Evolutionary conservation across 2,113 vertebrate species (phyloP), one percentile per base, ranked within the genome.

Genomic region (Grammomys dolichurus): DNA sequence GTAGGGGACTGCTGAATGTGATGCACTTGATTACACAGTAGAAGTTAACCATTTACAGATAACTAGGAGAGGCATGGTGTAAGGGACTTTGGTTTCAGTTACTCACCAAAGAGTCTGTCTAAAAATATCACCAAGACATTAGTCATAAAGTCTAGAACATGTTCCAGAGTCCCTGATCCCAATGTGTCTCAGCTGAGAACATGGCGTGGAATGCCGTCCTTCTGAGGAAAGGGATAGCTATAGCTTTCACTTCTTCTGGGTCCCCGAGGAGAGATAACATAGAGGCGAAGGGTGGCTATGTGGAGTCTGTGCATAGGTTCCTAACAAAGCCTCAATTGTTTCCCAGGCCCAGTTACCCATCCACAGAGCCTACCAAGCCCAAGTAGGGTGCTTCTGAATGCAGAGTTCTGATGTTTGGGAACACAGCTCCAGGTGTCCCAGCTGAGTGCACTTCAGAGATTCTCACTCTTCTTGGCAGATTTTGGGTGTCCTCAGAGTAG

Each of bases 311-410:
- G 16, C 17, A 58, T 4, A 72, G 43, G 75, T 58, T 12, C 24
- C 1, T 5, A 8, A 9, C 11, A 86, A 40, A 31, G 31, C 20
- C 28, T 48, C 17, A 31, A 1, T 36, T 28, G 31, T 2, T 36
- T 2, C 11, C 8, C 4, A 48, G 40, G 28, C 16, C 40, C 43
- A 8, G 19, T 19, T 67, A 10, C 33, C 46, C 33, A 56, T 10
- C 36, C 20, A 2, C 1, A 1, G 56, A 54, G 28, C 7, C 0
- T 16, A 33, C 5, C 12, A 33, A 1, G 43, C 28, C 5, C 2
- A 0, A 3, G 11, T 3, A 16, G 20, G 28, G 31, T 36, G 54
- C 43, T 6, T 73, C 20, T 48, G 24, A 56, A 60, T 0, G 1
- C 26, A 65, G 73, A 91, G 26, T 16, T 56, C 22, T 4, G 40